Evolutionary conservation across 2,797 vertebrate species (phyloP), one percentile per base, ranked within the genome.

Genomic region (Orestias chungarensis): DNA sequence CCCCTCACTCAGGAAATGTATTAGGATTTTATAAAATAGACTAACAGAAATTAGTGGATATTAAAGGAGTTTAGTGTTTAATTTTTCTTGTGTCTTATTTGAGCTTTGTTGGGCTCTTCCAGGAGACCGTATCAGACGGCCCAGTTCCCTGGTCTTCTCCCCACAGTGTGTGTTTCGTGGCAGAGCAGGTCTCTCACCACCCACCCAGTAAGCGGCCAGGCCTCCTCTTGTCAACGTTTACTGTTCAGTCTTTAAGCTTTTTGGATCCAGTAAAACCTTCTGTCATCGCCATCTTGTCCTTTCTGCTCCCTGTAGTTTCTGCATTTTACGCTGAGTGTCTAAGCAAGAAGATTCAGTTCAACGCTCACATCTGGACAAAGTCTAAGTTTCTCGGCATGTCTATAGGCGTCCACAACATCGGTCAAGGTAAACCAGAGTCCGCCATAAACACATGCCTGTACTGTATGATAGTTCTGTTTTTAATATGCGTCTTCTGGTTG

Each of bases 321-420:
- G 98, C 98, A 55, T 99, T 99, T 93, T 99, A 99, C 1, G 97
- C 98, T 0, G 98, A 99, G 88, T 99, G 97, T 93, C 95, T 95
- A 85, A 97, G 82, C 85, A 97, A 96, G 93, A 97, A 96, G 92
- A 99, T 99, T 92, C 98, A 99, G 89, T 99, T 99, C 94, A 99
- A 99, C 46, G 98, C 98, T 86, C 98, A 99, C 92, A 99, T 99
- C 92, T 99, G 98, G 98, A 99, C 98, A 54, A 99, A 99, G 91
- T 99, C 98, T 3, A 99, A 99, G 83, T 99, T 99, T 90, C 92
- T 99, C 54, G 98, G 98, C 71, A 99, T 99, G 98, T 99, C 98
- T 35, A 98, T 99, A 52, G 98, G 98, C 1, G 98, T 99, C 66
- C 98, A 99, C 93, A 99, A 99, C 89, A 99, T 99, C 67, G 98